Base-by-base conservation (phyloP, 1,140 invertebrate species). In the Cheumatopsyche charites region DNA sequence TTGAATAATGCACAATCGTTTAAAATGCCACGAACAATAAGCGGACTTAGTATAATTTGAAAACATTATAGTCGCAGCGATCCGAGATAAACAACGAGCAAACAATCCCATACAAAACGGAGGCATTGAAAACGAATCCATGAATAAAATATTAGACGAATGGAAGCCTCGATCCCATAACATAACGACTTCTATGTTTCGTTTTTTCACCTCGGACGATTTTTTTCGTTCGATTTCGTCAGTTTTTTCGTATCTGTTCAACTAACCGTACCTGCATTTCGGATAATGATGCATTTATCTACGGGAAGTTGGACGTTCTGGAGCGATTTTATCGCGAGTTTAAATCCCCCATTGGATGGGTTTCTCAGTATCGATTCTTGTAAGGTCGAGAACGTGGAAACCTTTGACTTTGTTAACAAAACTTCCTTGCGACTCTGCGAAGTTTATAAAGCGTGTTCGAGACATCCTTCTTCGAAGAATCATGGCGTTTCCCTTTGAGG, bases 91-190 rank as follows among this genome's bases (percentile, higher is more conserved):
- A 58, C 65, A 29, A 49, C 45, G 25, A 36, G 65, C 47, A 71
- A 71, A 62, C 69, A 65, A 71, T 61, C 41, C 26, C 9, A 36
- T 36, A 36, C 29, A 36, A 36, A 71, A 26, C 61, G 58, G 43
- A 63, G 47, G 42, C 23, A 49, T 65, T 67, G 42, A 21, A 47
- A 71, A 71, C 42, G 62, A 63, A 71, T 63, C 69, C 17, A 71
- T 71, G 69, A 71, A 71, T 71, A 71, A 71, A 47, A 71, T 71
- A 71, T 71, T 29, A 62, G 65, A 42, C 15, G 23, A 62, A 26
- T n/a, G 47, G 62, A 63, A 9, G 62, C 13, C 29, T 63, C 42
- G 29, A 3, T 36, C 12, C 15, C 26, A 63, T 43, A 15, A 13
- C 15, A 11, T 63, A 63, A 63, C 36, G 26, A 23, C 55, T 58